Base-by-base conservation (phyloP, 37 sponge, comb jelly and placozoan genomes). In the Cladorhizidae sp. region DNA sequence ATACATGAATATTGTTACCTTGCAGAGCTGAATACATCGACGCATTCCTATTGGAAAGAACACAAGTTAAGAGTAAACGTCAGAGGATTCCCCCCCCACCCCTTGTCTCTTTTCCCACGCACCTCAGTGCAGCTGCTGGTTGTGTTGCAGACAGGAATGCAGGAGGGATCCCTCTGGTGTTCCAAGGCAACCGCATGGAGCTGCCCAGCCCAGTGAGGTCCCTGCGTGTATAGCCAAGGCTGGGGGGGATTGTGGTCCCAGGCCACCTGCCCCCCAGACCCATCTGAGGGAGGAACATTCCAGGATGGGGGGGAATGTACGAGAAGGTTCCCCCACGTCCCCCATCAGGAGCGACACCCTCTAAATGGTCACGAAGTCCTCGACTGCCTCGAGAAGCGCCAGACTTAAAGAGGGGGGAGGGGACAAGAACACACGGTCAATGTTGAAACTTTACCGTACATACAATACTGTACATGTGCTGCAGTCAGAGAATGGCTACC, bases 201-300 rank as follows among this genome's bases (percentile, higher is more conserved):
- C 22, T 23, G 11, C 80, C 69, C n/a, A 57, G 25, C 17, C 67
- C 75, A 8, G 22, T 15, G 63, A 58, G 17, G 28, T 41, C 77
- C 43, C 63, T n/a, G 1, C 77, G 59, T 1, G 32, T 58, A 45
- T 76, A 76, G 62, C 38, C 39, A 28, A 76, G 40, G 35, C 77
- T 40, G 9, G 77, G 77, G 36, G 77, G 77, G 2, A 76, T 26
- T 31, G 59, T 35, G 7, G 39, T n/a, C 0, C 52, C 56, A 36
- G n/a, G 22, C 37, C 70, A 41, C 40, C 85, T 56, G 17, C 78
- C 41, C 20, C 83, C 83, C 49, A 45, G 9, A 37, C 84, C 84
- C 77, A 84, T 68, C 54, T 70, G 85, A 50, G 77, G 85, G 21
- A 76, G 32, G 54, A 61, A 76, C 62, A 76, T 61, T 3, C 74